Evolutionary conservation across 2,888 invertebrate species (phyloP).

Genomic region (Cephus pygmeus): DNA sequence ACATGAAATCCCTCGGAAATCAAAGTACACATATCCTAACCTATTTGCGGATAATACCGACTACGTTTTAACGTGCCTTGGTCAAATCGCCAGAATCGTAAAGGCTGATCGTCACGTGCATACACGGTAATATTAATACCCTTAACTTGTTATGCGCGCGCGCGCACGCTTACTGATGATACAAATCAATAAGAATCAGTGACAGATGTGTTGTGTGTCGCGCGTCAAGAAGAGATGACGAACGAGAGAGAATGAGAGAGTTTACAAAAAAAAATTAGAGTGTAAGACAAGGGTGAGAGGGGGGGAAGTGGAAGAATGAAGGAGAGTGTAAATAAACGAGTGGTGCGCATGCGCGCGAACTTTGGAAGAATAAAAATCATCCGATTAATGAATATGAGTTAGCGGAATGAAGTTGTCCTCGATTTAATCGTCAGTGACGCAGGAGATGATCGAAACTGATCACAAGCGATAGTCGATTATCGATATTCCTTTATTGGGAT

Average conservation of each 20-base stretch:
- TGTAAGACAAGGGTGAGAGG: neutral
- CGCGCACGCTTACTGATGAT: neutral
- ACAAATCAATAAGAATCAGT: neutral
- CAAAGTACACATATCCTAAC: conserved; percentile 32
- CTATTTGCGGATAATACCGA: conserved; percentile 21
- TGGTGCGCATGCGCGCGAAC: neutral
- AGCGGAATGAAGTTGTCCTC: neutral
- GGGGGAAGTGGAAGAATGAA: neutral
- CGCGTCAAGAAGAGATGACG: neutral
- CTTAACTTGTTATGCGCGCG: conserved; percentile 26
- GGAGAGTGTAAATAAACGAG: neutral
- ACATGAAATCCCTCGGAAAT: conserved; percentile 10
- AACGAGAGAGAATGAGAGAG: neutral
- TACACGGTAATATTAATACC: conserved; percentile 15
- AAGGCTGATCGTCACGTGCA: conserved; percentile 27
- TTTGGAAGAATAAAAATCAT: neutral
- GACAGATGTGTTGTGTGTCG: neutral
- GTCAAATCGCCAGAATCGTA: conserved; percentile 16
- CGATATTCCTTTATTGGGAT: neutral
- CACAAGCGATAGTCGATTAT: neutral
- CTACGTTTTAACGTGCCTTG: conserved; percentile 35
- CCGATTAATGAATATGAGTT: neutral
- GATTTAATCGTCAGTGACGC: neutral
- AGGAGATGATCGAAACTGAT: neutral
- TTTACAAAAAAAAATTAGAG: neutral